These are phyloP conservation scores for Steatocranus sp. DNA, from an alignment of 2,797 vertebrate genomes.

Conservation along the genomic window DNA sequence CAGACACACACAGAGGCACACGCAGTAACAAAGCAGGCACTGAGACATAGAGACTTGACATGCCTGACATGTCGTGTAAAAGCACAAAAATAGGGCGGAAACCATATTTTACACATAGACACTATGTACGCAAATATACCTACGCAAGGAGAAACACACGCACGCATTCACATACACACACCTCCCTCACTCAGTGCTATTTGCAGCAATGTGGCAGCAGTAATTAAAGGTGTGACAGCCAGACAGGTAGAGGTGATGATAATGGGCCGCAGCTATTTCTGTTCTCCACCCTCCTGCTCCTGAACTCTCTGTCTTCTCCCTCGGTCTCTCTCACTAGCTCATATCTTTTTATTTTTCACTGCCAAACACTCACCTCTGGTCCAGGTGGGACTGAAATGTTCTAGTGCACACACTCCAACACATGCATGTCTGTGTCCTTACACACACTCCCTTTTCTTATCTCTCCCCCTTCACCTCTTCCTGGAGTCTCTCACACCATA, in stretches of 20 bases:
- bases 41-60: neutral
- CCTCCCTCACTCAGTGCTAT: slow-evolving; percentile 29
- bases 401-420: neutral
- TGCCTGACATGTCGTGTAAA: neutral
- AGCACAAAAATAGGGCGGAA: neutral
- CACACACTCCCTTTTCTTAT: neutral
- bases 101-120: neutral
- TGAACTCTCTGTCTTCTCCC: slow-evolving; percentile 6
- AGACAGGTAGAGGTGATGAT: slow-evolving; percentile 65
- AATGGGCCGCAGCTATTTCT: slow-evolving; percentile 64
- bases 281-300: slow-evolving; percentile 26
- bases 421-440: neutral
- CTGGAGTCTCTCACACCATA: neutral
- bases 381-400: neutral
- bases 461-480: neutral
- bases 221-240: slow-evolving; percentile 68
- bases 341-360: neutral
- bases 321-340: neutral
- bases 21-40: neutral
- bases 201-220: slow-evolving; percentile 59
- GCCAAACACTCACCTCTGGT: slow-evolving; percentile 9
- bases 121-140: neutral
- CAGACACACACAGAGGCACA: neutral
- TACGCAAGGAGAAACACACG: neutral
- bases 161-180: neutral